phyloP scores from a whole-genome alignment of 2,113 vertebrate genomes.

The Acinonyx jubatus region DNA sequence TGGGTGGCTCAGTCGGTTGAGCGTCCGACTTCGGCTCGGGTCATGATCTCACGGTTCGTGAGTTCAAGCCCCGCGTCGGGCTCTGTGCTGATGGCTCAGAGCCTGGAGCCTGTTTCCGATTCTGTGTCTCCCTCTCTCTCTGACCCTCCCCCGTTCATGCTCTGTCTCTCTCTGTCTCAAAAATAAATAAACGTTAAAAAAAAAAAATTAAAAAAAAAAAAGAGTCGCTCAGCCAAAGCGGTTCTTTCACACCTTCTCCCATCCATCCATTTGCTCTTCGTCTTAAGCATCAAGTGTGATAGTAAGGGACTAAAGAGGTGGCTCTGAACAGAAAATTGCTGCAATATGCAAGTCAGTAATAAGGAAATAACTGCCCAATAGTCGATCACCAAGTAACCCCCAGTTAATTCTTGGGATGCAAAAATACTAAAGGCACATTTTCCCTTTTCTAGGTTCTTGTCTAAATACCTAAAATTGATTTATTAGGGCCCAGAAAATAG shows the following conservation, averaged over 20 bases:
- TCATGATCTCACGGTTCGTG: no score
- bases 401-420: constrained; percentile 46
- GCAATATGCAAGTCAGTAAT: constrained; percentile 77
- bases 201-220: neutral
- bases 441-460: neutral
- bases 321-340: constrained; percentile 72
- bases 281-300: constrained; percentile 75
- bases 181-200: no score
- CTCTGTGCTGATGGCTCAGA: no score
- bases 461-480: constrained; percentile 56
- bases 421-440: neutral
- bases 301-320: constrained; percentile 56
- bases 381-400: constrained; percentile 71
- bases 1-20: no score
- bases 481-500: constrained; percentile 37
- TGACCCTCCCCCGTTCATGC: no score
- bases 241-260: constrained; percentile 46
- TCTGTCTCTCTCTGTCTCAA: no score
- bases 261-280: constrained; percentile 65
- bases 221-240: constrained; percentile 54
- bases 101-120: no score
- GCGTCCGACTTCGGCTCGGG: no score
- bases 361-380: constrained; percentile 73
- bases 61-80: no score
- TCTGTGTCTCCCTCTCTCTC: no score